phyloP scores from a whole-genome alignment of 92 coral and sea anemone genomes.

The Parazoanthus swiftii region DNA sequence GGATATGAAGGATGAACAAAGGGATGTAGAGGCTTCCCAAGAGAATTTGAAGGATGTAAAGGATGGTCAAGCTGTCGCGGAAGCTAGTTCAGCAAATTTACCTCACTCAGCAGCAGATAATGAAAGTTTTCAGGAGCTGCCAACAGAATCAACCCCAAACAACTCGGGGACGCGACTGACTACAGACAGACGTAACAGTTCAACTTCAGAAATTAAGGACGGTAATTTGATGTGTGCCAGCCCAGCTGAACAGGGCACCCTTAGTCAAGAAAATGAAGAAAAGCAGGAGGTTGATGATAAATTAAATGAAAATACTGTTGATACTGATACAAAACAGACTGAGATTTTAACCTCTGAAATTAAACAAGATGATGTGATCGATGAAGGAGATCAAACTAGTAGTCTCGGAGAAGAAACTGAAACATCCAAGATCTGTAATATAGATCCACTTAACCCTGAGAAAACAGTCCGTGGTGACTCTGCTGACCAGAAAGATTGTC shows the following conservation, averaged over 20 bases:
- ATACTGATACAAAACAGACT: background rate
- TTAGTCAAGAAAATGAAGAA: conserved; percentile 8
- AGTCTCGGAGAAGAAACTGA: background rate
- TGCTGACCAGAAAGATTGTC: conserved; percentile 1
- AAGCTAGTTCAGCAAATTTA: background rate
- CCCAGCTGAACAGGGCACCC: background rate
- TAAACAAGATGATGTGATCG: background rate
- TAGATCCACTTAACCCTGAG: background rate
- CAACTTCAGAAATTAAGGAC: background rate
- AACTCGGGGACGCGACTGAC: background rate
- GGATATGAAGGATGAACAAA: background rate
- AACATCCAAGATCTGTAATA: background rate
- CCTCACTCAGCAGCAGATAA: background rate
- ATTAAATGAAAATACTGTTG: background rate
- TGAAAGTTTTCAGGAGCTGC: background rate
- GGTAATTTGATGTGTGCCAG: background rate
- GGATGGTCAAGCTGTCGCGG: background rate
- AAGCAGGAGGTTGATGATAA: background rate
- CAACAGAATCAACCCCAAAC: background rate
- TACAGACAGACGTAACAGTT: background rate
- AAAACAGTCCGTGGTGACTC: background rate
- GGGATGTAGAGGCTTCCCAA: background rate
- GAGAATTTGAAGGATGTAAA: background rate
- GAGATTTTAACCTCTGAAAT: background rate
- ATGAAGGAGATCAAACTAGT: background rate